Conservation (phyloP, 2,113 vertebrate species). For the Zapus hudsonius region DNA sequence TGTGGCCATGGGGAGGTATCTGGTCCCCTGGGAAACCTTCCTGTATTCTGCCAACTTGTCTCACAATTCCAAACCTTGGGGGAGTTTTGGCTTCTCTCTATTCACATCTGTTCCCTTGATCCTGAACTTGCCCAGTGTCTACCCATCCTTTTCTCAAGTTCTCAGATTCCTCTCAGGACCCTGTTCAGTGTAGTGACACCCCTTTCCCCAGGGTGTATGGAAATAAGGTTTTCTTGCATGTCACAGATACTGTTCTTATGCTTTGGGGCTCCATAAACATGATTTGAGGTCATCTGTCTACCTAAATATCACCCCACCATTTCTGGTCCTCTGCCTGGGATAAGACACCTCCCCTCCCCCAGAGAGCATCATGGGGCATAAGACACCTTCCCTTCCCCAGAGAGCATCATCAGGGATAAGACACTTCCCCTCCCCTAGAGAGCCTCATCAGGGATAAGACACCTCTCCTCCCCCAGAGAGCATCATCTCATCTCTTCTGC, state of each 20-base stretch:
- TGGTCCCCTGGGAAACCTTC: background rate
- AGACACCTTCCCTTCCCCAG: background rate
- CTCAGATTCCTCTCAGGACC: background rate
- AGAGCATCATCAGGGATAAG: background rate
- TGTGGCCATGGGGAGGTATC: accelerated
- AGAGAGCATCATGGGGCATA: background rate
- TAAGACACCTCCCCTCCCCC: background rate
- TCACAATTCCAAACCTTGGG: background rate
- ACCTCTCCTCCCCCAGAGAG: background rate
- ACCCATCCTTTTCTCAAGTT: background rate
- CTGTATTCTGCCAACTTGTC: background rate
- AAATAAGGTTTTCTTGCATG: background rate
- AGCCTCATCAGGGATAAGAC: background rate
- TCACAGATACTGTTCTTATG: background rate
- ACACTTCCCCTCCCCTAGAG: background rate
- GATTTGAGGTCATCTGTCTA: background rate
- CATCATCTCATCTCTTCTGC: too few species aligned
- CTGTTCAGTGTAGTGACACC: background rate
- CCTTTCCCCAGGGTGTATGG: background rate
- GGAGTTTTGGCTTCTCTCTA: background rate
- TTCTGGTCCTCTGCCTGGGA: background rate
- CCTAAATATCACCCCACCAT: background rate
- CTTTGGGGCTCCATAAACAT: background rate
- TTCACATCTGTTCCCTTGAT: background rate
- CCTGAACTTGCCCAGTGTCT: background rate